Percentiles rank a stretch among this genome's conserved stretches.
Conservation (phyloP, 2,113 vertebrate genomes). For the Strix uralensis region DNA sequence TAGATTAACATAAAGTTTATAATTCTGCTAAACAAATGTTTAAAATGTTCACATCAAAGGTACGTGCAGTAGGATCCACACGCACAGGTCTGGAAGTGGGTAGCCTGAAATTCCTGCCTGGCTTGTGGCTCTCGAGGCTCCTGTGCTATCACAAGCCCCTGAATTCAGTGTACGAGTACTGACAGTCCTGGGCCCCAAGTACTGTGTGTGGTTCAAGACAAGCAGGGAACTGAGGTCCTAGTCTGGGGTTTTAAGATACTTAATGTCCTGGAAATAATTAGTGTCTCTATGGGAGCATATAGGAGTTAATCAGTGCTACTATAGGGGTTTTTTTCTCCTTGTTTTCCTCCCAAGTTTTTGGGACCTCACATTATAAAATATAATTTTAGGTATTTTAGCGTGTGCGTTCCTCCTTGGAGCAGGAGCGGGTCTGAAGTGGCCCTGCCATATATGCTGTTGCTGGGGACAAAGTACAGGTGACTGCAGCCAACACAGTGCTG, state of each 20-base stretch:
- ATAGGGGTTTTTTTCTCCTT: neutral
- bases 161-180: neutral
- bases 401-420: neutral
- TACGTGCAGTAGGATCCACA: fast-evolving
- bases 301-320: neutral
- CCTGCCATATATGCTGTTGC: neutral
- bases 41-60: neutral
- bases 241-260: neutral
- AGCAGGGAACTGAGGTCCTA: neutral
- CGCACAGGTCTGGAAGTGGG: fast-evolving
- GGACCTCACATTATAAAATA: neutral
- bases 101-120: neutral
- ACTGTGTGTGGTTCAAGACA: neutral
- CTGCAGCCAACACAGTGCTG: neutral
- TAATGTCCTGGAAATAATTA: neutral
- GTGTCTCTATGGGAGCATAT: neutral
- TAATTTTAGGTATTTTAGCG: neutral
- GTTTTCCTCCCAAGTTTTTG: neutral
- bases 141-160: neutral
- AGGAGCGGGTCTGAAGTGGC: neutral
- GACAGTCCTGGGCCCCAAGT: neutral
- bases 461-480: neutral
- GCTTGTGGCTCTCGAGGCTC: neutral
- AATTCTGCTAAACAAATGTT: neutral
- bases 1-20: neutral